phyloP scores from a whole-genome alignment of 2,113 vertebrate species.

The Oxyura jamaicensis region DNA sequence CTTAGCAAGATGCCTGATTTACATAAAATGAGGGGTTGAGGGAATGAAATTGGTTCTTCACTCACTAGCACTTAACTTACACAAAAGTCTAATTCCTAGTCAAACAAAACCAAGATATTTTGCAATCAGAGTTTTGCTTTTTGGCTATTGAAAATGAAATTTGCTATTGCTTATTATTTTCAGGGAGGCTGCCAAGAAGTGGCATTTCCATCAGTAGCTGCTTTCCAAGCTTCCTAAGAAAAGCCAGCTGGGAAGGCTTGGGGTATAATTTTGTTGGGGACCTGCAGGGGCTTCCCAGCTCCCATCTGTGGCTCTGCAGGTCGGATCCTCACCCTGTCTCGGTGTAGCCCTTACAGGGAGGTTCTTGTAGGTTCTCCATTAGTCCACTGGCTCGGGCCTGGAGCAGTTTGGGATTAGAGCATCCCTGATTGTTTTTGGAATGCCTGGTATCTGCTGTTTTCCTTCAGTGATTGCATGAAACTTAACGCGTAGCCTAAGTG shows the following conservation, averaged over 20 bases:
- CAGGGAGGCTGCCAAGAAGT: background rate
- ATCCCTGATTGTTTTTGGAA: background rate
- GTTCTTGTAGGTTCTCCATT: background rate
- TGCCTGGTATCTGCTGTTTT: background rate
- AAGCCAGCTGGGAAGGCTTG: background rate
- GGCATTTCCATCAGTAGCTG: background rate
- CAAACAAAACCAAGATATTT: background rate
- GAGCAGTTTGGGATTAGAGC: background rate
- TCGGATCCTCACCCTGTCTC: accelerated
- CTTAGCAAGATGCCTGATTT: background rate
- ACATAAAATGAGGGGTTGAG: background rate
- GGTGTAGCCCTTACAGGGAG: accelerated
- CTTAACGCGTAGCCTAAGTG: background rate
- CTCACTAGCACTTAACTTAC: background rate
- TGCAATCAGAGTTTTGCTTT: background rate
- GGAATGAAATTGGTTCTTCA: background rate
- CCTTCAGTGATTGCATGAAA: background rate
- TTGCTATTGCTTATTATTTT: background rate
- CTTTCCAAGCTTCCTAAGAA: background rate
- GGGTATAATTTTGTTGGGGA: background rate
- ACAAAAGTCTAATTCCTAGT: background rate
- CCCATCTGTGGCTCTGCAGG: background rate
- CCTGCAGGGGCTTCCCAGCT: background rate
- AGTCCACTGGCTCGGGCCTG: background rate
- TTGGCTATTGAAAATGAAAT: background rate